Base-by-base conservation (phyloP, 2,888 invertebrate species). In the Eupithecia exiguata region DNA sequence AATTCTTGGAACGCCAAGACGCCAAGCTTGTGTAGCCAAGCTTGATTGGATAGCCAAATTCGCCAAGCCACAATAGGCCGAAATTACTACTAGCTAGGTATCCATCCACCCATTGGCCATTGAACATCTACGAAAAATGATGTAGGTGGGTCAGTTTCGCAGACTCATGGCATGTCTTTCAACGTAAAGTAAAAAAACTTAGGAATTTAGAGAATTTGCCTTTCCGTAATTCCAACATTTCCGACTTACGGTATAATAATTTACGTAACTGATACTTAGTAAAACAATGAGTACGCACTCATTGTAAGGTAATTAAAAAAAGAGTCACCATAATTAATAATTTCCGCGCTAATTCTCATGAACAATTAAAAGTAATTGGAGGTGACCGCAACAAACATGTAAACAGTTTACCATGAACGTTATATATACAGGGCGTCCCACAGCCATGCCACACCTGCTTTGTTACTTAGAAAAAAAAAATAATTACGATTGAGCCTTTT, bases 291-390 rank as follows among this genome's bases (percentile, higher is more conserved):
- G 40, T 66, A 65, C 18, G n/a, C 10, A n/a, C n/a, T n/a, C n/a
- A n/a, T n/a, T n/a, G n/a, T n/a, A n/a, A 21, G 25, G 12, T 62
- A 35, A 62, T 66, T 25, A 53, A 66, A 38, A 66, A 74, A 43
- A 63, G 25, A 67, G 38, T 21, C 68, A 72, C 25, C 58, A 69
- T 69, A 69, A 67, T 69, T 69, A 74, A 71, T 74, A 40, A 49
- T 66, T 69, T 71, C 30, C 69, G 68, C 67, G 71, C 65, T 76
- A 71, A 71, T 67, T 66, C 53, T 68, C 69, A 74, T 71, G 58
- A 71, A 69, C 46, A 71, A 70, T 67, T 62, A 71, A 30, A 68
- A 63, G 18, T 46, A 70, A 70, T 76, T 72, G 68, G 40, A 18
- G 25, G 68, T 73, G 73, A 68, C 62, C 69, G 67, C 69, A 73